Percentiles rank a stretch among this genome's conserved stretches.
These are phyloP conservation scores for Spea multiplicata DNA, from an alignment of 2,113 vertebrate genomes.

Conservation along the genomic window DNA sequence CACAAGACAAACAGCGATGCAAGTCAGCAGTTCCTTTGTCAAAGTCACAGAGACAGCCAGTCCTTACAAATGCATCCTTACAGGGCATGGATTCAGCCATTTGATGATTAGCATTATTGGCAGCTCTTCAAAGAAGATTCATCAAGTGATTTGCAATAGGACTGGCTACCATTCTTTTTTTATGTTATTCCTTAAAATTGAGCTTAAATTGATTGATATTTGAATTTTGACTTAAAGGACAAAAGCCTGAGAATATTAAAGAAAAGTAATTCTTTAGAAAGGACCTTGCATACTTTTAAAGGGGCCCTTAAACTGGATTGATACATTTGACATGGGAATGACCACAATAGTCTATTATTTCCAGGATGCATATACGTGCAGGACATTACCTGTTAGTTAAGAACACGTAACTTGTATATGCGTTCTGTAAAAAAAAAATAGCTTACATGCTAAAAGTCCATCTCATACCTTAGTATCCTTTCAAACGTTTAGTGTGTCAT, in stretches of 20 bases:
- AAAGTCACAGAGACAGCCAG: slow-evolving; percentile 98
- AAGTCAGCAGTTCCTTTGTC: slow-evolving; percentile 99
- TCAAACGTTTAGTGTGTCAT: too few relatives aligned
- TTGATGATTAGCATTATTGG: slow-evolving; percentile 95
- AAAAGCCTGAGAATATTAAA: slow-evolving; percentile 35
- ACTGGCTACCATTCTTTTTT: slow-evolving; percentile 76
- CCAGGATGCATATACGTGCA: too few relatives aligned
- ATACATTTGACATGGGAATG: slow-evolving; percentile 36
- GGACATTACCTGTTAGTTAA: too few relatives aligned
- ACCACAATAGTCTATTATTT: background rate
- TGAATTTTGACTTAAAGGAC: slow-evolving; percentile 62
- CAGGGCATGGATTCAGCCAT: slow-evolving; percentile 80
- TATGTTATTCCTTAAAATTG: slow-evolving; percentile 71
- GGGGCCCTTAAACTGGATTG: slow-evolving; percentile 22
- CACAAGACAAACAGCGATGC: slow-evolving; percentile 98
- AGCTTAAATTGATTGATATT: slow-evolving; percentile 72
- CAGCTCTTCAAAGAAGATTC: slow-evolving; percentile 95
- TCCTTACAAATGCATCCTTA: slow-evolving; percentile 87
- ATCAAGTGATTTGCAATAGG: slow-evolving; percentile 80
- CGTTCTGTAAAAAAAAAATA: too few relatives aligned
- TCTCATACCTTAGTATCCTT: too few relatives aligned
- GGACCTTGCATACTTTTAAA: slow-evolving; percentile 36
- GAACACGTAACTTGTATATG: too few relatives aligned
- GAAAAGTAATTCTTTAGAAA: slow-evolving; percentile 46
- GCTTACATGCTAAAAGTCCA: too few relatives aligned